Conservation (phyloP, 2,797 vertebrate species). For the Phaenicophaeus curvirostris region DNA sequence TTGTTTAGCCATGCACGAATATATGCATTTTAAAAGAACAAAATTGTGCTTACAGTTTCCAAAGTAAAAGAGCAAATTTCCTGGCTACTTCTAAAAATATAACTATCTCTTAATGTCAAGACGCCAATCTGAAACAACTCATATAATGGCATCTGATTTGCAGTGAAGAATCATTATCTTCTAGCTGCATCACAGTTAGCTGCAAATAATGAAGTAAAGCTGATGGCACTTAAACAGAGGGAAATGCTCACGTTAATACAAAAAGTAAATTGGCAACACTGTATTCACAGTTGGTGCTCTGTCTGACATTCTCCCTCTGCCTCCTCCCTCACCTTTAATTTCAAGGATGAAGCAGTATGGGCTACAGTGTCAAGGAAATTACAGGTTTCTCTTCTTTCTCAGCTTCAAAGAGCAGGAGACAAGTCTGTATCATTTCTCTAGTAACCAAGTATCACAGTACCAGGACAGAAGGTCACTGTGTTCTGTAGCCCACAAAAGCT, state of each 20-base stretch:
- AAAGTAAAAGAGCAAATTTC: slow-evolving; percentile 33
- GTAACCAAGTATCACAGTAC: background rate
- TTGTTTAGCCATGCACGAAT: slow-evolving; percentile 4
- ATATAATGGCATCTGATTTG: slow-evolving; percentile 33
- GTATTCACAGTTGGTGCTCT: background rate
- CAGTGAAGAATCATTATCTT: background rate
- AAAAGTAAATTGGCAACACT: background rate
- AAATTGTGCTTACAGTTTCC: background rate
- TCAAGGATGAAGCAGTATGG: background rate
- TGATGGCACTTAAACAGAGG: background rate
- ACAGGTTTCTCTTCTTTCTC: background rate
- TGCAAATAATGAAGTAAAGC: slow-evolving; percentile 16
- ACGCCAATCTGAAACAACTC: slow-evolving; percentile 28
- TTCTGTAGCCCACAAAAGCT: background rate
- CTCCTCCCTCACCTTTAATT: background rate
- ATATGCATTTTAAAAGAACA: background rate
- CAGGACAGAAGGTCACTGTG: rapidly evolving
- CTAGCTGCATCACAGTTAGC: background rate
- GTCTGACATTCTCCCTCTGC: background rate
- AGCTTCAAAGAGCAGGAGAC: background rate
- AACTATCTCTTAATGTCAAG: slow-evolving; percentile 17
- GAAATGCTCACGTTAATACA: background rate
- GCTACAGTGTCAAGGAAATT: background rate
- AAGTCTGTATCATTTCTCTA: background rate
- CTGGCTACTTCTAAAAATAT: slow-evolving; percentile 47